These are phyloP conservation scores for Poecile montanus DNA, from an alignment of 2,797 vertebrate species.

Conservation along the genomic window DNA sequence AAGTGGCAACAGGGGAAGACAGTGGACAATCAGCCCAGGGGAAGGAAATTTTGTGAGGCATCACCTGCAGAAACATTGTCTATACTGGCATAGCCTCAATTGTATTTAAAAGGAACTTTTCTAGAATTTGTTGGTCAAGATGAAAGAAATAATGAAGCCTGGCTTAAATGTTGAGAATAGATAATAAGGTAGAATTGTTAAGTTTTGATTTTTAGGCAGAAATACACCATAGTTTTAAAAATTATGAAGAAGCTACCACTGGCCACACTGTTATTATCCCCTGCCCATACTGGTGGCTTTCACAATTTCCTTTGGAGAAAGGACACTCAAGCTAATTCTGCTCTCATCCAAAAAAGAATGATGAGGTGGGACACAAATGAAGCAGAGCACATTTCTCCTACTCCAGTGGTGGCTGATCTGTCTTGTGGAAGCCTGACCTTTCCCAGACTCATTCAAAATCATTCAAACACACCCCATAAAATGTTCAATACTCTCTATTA, in stretches of 20 bases:
- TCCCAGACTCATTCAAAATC: background rate
- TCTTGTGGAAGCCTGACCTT: background rate
- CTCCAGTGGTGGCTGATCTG: background rate
- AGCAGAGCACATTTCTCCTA: background rate
- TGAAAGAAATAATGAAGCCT: background rate
- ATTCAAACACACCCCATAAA: background rate
- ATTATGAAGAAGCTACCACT: background rate
- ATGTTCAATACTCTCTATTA: background rate
- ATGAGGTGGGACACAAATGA: background rate
- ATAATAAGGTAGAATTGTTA: background rate
- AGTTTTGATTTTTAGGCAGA: background rate
- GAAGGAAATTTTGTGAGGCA: background rate
- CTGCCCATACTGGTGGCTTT: background rate
- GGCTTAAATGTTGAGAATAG: background rate
- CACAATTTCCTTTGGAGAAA: background rate
- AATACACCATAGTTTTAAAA: background rate
- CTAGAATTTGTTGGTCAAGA: background rate
- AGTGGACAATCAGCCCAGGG: background rate
- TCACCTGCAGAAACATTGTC: background rate
- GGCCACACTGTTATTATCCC: background rate
- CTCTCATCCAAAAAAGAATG: background rate
- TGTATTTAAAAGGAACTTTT: background rate
- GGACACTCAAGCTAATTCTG: background rate
- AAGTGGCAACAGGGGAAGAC: background rate
- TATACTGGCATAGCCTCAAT: background rate